These are phyloP conservation scores for Sander lucioperca DNA, from an alignment of 2,113 vertebrate species.

Conservation along the genomic window DNA sequence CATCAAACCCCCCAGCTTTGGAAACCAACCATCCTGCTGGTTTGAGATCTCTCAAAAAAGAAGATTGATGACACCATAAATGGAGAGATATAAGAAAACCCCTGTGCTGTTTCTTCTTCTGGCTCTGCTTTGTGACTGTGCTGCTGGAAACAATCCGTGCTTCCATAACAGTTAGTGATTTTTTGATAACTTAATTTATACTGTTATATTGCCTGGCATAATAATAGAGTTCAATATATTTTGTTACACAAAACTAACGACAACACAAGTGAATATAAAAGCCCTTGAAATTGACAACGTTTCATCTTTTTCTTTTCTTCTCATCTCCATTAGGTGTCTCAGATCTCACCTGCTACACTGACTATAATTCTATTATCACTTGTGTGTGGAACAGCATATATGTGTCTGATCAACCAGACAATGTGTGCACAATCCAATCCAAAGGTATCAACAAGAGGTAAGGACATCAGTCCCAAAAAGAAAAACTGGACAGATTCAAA, in stretches of 20 bases:
- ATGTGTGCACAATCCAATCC: constrained; percentile 21
- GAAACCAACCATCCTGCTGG: not conserved
- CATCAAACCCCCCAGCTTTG: not conserved
- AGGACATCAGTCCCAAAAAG: not conserved
- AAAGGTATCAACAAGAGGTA: not conserved
- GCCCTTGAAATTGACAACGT: not conserved
- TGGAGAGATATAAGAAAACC: constrained; percentile 31
- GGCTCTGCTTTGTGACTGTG: not conserved
- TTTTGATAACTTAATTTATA: not conserved
- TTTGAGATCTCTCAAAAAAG: not conserved
- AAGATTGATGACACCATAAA: not conserved
- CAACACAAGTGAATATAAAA: not conserved
- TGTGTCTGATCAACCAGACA: not conserved
- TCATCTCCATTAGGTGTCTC: not conserved
- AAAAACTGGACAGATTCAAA: not conserved
- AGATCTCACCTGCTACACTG: constrained; percentile 65
- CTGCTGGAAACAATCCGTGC: accelerated
- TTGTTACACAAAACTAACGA: not conserved
- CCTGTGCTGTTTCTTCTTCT: not conserved
- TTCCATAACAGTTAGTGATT: constrained; percentile 24
- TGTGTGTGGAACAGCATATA: constrained; percentile 60
- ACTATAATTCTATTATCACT: constrained; percentile 39
- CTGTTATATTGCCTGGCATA: not conserved
- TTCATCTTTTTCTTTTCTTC: accelerated
- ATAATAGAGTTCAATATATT: not conserved